phyloP scores from a whole-genome alignment of 2,797 vertebrate genomes.

The Tiaroga cobitis region DNA sequence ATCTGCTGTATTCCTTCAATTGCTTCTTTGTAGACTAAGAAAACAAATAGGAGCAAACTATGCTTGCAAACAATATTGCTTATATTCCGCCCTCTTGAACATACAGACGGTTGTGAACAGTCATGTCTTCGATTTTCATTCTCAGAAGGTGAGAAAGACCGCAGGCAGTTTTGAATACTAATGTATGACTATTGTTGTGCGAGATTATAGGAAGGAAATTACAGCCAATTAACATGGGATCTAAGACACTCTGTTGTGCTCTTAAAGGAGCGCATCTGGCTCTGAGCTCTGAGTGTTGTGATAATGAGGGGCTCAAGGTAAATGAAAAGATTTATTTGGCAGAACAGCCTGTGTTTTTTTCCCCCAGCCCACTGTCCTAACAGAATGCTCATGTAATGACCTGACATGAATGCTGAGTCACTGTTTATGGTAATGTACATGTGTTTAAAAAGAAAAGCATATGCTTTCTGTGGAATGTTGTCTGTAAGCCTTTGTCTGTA shows the following conservation, averaged over 20 bases:
- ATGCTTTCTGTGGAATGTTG: conserved; percentile 1
- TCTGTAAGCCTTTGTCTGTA: background rate
- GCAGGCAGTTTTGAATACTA: conserved; percentile 30
- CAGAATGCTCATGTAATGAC: background rate
- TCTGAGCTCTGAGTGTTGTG: conserved; percentile 40
- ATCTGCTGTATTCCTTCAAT: background rate
- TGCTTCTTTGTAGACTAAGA: background rate
- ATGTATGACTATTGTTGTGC: conserved; percentile 25
- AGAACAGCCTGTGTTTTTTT: conserved; percentile 13
- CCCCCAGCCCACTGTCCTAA: background rate
- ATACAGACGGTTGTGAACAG: conserved; percentile 27
- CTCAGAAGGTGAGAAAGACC: conserved; percentile 14
- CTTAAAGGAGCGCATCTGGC: conserved; percentile 30
- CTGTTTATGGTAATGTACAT: background rate
- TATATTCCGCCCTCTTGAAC: conserved; percentile 34
- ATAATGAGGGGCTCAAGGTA: conserved; percentile 28
- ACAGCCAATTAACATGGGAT: conserved; percentile 44
- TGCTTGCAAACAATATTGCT: background rate
- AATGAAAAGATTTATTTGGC: conserved; percentile 30
- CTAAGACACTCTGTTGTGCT: conserved; percentile 3
- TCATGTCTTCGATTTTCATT: conserved; percentile 40
- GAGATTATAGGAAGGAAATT: conserved; percentile 17
- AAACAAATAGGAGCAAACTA: background rate
- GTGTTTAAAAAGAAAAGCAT: background rate
- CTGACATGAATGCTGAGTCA: background rate